A percentile compares a stretch with the other conserved stretches of the same genome.
phyloP scores from a whole-genome alignment of 1,140 invertebrate genomes.

The Pentalonia nigronervosa region DNA sequence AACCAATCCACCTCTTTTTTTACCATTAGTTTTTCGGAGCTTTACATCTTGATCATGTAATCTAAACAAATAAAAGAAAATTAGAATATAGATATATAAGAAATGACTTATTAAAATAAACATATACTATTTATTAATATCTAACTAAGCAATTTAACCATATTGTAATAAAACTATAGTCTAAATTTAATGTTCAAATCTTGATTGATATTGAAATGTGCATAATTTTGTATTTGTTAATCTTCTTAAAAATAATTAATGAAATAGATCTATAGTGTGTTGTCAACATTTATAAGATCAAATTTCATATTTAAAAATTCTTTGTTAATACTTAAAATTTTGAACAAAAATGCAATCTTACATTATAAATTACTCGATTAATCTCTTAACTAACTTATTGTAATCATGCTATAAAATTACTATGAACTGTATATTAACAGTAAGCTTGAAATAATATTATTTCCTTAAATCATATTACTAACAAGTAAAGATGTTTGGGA shows the following conservation, averaged over 20 bases:
- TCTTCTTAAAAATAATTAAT: too few species aligned
- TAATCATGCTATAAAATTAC: too few species aligned
- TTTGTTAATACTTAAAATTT: too few species aligned
- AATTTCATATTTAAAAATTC: too few species aligned
- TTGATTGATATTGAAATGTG: too few species aligned
- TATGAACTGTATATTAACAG: not conserved
- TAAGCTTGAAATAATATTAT: not conserved
- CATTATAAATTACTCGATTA: too few species aligned
- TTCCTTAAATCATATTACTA: not conserved
- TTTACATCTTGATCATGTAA: constrained; percentile 53
- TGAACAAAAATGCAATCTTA: too few species aligned
- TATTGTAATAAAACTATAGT: not conserved
- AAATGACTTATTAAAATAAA: not conserved
- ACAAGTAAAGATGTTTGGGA: not conserved
- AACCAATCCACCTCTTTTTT: constrained; percentile 17
- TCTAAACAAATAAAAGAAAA: not conserved
- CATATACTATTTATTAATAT: not conserved
- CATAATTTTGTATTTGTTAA: too few species aligned
- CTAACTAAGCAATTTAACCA: not conserved
- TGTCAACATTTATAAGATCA: too few species aligned
- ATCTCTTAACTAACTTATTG: too few species aligned
- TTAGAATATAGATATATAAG: not conserved
- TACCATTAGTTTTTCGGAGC: constrained; percentile 47
- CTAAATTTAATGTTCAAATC: not conserved
- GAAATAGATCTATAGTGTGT: too few species aligned